phyloP scores from a whole-genome alignment of 2,797 vertebrate species.

The Bradypodion pumilum region DNA sequence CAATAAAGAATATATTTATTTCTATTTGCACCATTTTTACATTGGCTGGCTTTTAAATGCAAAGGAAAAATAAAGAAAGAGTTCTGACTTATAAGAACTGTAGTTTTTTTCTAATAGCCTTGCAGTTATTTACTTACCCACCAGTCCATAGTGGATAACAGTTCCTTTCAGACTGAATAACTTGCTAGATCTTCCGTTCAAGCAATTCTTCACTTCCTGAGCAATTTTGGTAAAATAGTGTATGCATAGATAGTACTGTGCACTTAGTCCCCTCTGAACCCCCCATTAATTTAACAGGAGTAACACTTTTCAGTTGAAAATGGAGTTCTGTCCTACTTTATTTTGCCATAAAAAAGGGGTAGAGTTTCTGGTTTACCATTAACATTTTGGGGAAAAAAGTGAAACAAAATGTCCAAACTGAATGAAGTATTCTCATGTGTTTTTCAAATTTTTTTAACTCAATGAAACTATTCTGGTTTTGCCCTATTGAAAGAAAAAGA shows the following conservation, averaged over 20 bases:
- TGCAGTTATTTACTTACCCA: background rate
- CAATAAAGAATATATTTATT: background rate
- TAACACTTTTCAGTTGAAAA: background rate
- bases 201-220: background rate
- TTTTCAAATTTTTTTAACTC: slow-evolving; percentile 6
- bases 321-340: background rate
- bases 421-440: background rate
- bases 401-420: background rate
- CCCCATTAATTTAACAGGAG: background rate
- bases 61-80: background rate
- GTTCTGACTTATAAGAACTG: background rate
- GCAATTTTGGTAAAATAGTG: background rate
- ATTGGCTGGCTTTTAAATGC: background rate
- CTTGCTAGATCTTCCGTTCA: background rate
- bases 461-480: slow-evolving; percentile 30
- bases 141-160: background rate
- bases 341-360: background rate
- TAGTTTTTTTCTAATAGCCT: background rate
- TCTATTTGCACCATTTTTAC: background rate
- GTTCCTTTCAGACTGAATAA: background rate
- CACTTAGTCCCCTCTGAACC: too few relatives aligned
- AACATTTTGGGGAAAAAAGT: background rate
- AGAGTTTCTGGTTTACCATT: background rate
- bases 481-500: background rate
- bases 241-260: background rate